Base-by-base conservation (phyloP, 2,113 vertebrate species). In the Vanacampus margaritifer region DNA sequence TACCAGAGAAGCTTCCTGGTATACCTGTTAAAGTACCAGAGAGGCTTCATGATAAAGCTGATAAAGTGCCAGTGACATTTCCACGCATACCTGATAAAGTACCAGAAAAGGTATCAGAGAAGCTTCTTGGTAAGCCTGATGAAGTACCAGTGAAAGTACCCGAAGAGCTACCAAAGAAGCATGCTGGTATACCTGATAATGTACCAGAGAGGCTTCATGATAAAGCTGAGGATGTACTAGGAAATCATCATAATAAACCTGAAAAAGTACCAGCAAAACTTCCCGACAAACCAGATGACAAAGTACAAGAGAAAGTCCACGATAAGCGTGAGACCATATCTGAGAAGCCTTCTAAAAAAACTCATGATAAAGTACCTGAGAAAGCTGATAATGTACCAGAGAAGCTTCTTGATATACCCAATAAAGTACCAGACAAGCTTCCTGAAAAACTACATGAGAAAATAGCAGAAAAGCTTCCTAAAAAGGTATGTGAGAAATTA, bases 61-160 rank as follows among this genome's bases (percentile, higher is more conserved):
- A 53, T n/a, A 26, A 26, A 53, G n/a, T 13, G 1, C 11, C 23
- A 13, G 23, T 32, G 12, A 3, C 23, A 53, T 11, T 8, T 24
- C 23, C 23, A 9, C 12, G n/a, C 23, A 23, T 9, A 53, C 5
- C 28, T 32, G 24, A 35, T 2, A 59, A 59, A 19, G 7, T 59
- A 21, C 19, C 17, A 21, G 57, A 59, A 8, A 35, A 35, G 6
- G 26, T 32, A 66, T 53, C 56, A 23, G 68, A 71, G 43, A 78
- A 3, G 48, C 51, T 57, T n/a, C 70, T 72, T 61, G 66, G 56
- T 35, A n/a, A 32, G 26, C 71, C 68, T 65, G 65, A 74, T 28
- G 23, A 64, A 24, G 50, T 73, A 35, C 67, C 68, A 62, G 63
- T 75, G n/a, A 28, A 62, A 32, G 51, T 73, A 36, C 67, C 65